Evolutionary conservation across 2,888 invertebrate species (phyloP).

Genomic region (Therioaphis trifolii): DNA sequence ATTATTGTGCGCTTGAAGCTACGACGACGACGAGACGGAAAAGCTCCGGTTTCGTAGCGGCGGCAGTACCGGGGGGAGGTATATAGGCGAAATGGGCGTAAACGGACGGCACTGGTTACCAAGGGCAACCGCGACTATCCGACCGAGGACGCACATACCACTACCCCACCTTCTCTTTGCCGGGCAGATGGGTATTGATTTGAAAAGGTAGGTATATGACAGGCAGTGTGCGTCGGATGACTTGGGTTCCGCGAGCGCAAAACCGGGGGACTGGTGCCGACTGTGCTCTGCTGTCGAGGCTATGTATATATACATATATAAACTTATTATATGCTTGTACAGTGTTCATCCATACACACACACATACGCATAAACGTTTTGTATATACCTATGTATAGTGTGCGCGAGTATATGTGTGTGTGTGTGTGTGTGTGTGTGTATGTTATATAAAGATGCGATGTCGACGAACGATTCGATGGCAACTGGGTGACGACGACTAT

Average conservation of each 20-base stretch:
- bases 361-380: no score
- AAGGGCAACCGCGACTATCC: constrained; percentile 26
- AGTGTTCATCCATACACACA: neutral
- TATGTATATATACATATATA: no score
- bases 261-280: constrained; percentile 19
- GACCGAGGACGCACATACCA: neutral
- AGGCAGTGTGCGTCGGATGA: neutral
- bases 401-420: no score
- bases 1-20: constrained; percentile 41
- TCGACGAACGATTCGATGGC: constrained; percentile 3
- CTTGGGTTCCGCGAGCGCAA: neutral
- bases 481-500: no score
- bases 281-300: neutral
- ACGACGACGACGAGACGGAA: neutral
- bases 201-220: constrained; percentile 44
- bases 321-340: no score
- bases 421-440: no score
- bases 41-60: neutral
- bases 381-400: neutral
- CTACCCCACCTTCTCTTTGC: neutral
- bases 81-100: constrained; percentile 28
- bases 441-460: no score
- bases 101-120: constrained; percentile 34
- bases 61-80: neutral
- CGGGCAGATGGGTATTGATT: constrained; percentile 57